phyloP scores from a whole-genome alignment of 2,888 invertebrate genomes.

The Thyatira batis region DNA sequence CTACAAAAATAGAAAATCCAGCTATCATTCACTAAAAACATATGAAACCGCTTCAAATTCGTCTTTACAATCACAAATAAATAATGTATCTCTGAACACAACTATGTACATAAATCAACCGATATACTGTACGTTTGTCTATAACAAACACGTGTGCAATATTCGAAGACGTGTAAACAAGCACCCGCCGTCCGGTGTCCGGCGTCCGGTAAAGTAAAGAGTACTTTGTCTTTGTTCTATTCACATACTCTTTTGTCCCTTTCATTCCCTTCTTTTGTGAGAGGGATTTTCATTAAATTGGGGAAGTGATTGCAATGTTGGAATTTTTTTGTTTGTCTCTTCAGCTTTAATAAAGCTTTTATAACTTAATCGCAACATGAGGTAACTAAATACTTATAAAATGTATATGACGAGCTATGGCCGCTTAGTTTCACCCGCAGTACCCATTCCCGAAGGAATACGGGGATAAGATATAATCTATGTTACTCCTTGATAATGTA shows the following conservation, averaged over 20 bases:
- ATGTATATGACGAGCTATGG: no score
- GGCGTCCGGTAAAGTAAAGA: conserved; percentile 15
- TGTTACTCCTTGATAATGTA: no score
- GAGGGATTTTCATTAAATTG: not conserved
- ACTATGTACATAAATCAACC: conserved; percentile 27
- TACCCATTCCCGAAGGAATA: no score
- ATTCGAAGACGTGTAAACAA: conserved; percentile 33
- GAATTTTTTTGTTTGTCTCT: no score
- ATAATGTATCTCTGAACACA: conserved; percentile 7
- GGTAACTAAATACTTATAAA: no score
- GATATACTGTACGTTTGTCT: conserved; percentile 30
- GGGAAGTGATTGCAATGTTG: not conserved
- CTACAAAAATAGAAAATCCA: no score
- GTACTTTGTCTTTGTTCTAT: conserved; percentile 2
- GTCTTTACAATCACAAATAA: not conserved
- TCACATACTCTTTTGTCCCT: not conserved
- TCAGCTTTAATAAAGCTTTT: no score
- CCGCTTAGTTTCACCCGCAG: no score
- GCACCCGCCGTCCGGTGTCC: conserved; percentile 20
- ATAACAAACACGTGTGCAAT: conserved; percentile 22
- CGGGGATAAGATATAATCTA: no score
- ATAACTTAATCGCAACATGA: no score
- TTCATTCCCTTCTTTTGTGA: not conserved
- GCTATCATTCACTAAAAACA: not conserved
- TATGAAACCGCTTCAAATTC: not conserved